phyloP scores from a whole-genome alignment of 2,888 invertebrate genomes.

The Acrocyrtus sp. region DNA sequence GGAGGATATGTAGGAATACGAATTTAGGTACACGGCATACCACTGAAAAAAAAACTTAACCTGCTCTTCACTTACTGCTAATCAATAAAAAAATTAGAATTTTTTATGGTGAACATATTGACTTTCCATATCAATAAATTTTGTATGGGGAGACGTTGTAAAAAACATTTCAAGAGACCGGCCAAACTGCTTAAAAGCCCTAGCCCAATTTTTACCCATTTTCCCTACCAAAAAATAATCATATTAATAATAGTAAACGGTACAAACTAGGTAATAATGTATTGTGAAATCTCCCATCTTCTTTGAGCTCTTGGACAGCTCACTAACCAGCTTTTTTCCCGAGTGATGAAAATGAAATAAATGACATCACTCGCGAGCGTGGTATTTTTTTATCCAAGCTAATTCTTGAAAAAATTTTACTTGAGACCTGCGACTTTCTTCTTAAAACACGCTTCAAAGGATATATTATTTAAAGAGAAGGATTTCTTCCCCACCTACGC shows the following conservation, averaged over 20 bases:
- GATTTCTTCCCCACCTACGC: no score
- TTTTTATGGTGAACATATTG: constrained; percentile 14
- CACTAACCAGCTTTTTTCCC: constrained; percentile 31
- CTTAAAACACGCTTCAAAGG: no score
- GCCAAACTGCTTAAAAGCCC: not conserved
- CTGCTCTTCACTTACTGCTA: constrained; percentile 3
- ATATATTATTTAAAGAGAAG: no score
- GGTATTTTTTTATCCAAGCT: no score
- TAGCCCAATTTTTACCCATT: not conserved
- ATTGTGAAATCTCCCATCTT: constrained; percentile 29
- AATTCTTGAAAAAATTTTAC: no score
- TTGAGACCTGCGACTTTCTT: no score
- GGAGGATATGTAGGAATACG: no score
- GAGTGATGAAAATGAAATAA: constrained; percentile 39
- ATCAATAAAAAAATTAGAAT: constrained; percentile 38
- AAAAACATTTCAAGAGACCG: not conserved
- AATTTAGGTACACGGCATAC: no score
- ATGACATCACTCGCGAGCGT: constrained; percentile 38
- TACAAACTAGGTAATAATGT: constrained; percentile 49
- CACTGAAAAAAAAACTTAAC: not conserved
- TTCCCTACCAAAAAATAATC: not conserved
- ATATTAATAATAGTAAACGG: constrained; percentile 23
- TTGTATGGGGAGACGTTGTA: constrained; percentile 1
- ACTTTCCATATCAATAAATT: constrained; percentile 45
- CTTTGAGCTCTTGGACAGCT: constrained; percentile 27